These are phyloP conservation scores for Drosophila peninsularis DNA, from an alignment of 2,888 invertebrate genomes.

Conservation along the genomic window DNA sequence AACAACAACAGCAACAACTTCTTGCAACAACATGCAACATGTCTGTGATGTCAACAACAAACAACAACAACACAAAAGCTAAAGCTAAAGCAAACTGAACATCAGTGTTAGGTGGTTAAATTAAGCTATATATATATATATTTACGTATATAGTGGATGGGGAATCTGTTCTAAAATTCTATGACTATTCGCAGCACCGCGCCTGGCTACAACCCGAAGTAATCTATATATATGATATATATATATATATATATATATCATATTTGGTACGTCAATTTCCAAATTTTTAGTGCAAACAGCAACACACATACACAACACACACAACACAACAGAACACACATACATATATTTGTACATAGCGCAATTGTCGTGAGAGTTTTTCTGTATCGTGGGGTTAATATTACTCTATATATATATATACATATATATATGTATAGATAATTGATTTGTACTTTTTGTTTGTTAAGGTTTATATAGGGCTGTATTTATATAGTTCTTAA, in stretches of 20 bases:
- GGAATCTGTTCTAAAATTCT: not conserved
- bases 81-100: conserved; percentile 18
- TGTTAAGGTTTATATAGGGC: conserved; percentile 29
- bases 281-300: conserved; percentile 11
- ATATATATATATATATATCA: conserved; percentile 6
- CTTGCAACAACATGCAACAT: conserved; percentile 54
- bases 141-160: conserved; percentile 1
- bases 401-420: conserved; percentile 5
- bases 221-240: conserved; percentile 5
- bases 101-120: conserved; percentile 20
- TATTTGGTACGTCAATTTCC: conserved; percentile 25
- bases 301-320: not conserved
- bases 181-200: not conserved
- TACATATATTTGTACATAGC: conserved; percentile 36
- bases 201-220: not conserved
- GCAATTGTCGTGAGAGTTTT: conserved; percentile 24
- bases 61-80: conserved; percentile 30
- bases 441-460: not conserved
- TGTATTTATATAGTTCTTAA: conserved; percentile 55
- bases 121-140: not conserved
- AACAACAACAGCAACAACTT: conserved; percentile 34
- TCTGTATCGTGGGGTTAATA: conserved; percentile 19
- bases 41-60: conserved; percentile 64
- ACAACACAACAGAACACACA: not conserved
- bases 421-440: not conserved